Evolutionary conservation across 2,797 vertebrate species (phyloP).

Genomic region (Phataginus tetradactyla): DNA sequence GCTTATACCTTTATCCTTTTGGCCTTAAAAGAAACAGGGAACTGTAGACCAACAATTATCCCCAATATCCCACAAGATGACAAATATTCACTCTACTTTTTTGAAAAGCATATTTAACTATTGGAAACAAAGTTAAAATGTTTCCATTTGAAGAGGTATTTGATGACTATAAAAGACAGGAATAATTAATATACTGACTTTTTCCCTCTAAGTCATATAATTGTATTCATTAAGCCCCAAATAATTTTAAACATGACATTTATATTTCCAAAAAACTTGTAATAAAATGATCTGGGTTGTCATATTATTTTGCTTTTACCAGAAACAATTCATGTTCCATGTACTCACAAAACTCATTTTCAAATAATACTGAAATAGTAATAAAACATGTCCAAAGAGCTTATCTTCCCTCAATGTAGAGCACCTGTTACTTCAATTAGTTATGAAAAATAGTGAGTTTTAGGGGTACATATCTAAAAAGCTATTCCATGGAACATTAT

Average conservation of each 20-base stretch:
- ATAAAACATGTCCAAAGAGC: background rate
- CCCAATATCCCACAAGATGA: background rate
- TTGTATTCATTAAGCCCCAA: background rate
- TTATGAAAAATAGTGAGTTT: background rate
- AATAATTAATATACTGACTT: slow-evolving; percentile 8
- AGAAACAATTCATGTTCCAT: background rate
- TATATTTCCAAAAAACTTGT: background rate
- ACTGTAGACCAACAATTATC: background rate
- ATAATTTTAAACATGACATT: background rate
- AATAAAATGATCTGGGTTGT: background rate
- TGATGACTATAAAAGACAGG: background rate
- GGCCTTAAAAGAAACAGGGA: background rate
- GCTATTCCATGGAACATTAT: background rate
- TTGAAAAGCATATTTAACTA: background rate
- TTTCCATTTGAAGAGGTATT: background rate
- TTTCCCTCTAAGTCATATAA: background rate
- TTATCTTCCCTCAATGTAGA: background rate
- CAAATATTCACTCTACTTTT: background rate
- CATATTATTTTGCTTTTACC: background rate
- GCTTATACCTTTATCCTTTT: background rate
- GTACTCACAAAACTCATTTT: background rate
- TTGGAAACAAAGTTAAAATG: background rate
- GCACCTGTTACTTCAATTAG: background rate
- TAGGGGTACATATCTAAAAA: background rate
- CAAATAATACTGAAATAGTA: background rate